Evolutionary conservation across 2,797 vertebrate genomes (phyloP).

Genomic region (Mergus octosetaceus): DNA sequence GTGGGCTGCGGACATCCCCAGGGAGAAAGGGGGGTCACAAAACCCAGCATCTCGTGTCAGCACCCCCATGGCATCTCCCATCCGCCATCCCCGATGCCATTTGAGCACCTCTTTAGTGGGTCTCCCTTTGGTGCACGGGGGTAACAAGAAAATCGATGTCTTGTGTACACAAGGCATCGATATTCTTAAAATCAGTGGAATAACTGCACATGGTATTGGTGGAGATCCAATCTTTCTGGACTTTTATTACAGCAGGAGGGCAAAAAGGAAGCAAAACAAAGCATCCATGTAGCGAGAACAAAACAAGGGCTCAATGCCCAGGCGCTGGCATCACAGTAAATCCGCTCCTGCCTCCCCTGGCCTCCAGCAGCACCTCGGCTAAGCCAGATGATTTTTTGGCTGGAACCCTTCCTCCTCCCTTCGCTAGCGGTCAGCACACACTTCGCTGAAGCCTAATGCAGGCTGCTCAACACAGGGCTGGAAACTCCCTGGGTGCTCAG

Average conservation of each 20-base stretch:
- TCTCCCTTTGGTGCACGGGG: not conserved
- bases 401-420: not conserved
- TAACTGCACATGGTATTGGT: not conserved
- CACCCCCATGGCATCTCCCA: rapidly evolving
- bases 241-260: not conserved
- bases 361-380: not conserved
- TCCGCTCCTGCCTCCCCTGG: not conserved
- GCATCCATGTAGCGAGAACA: rapidly evolving
- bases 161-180: rapidly evolving
- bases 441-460: not conserved
- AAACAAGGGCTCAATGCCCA: not conserved
- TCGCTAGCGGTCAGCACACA: rapidly evolving
- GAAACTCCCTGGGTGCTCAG: not conserved
- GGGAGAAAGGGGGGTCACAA: not conserved
- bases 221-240: not conserved
- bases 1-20: not conserved
- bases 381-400: not conserved
- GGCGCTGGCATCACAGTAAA: not conserved
- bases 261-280: not conserved
- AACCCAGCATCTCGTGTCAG: not conserved
- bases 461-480: not conserved
- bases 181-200: not conserved
- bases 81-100: not conserved
- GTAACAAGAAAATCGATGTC: not conserved
- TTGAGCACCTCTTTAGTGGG: rapidly evolving